Conservation (phyloP, 2,113 vertebrate species). For the Colaptes auratus region DNA sequence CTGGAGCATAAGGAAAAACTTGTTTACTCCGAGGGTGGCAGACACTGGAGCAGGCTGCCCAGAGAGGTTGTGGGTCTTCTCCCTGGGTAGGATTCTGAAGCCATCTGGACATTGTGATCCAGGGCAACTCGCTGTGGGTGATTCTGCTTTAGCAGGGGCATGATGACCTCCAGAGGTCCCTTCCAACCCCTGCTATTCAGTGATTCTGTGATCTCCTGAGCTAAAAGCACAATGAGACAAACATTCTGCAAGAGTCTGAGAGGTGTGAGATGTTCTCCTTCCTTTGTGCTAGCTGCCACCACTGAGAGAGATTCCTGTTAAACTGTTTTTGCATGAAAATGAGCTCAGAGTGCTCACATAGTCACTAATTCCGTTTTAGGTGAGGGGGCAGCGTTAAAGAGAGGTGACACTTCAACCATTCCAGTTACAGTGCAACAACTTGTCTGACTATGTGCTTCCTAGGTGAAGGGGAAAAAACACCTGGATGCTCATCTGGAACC, state of each 20-base stretch:
- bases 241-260: background rate
- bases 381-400: background rate
- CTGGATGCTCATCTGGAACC: background rate
- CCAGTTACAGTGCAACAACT: background rate
- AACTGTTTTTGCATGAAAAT: constrained; percentile 1
- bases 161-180: no score
- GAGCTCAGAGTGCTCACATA: background rate
- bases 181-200: no score
- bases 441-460: background rate
- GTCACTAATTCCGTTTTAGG: background rate
- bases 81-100: no score
- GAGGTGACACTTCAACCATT: background rate
- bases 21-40: no score
- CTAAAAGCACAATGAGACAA: background rate
- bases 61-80: no score
- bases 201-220: background rate
- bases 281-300: background rate
- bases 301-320: background rate
- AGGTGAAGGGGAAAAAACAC: background rate
- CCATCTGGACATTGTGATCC: no score
- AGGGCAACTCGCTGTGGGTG: no score
- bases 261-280: background rate
- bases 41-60: no score
- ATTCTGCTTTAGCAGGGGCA: no score
- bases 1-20: no score